These are phyloP conservation scores for Lasioglossum vierecki DNA, from an alignment of 2,888 invertebrate genomes.

Conservation along the genomic window DNA sequence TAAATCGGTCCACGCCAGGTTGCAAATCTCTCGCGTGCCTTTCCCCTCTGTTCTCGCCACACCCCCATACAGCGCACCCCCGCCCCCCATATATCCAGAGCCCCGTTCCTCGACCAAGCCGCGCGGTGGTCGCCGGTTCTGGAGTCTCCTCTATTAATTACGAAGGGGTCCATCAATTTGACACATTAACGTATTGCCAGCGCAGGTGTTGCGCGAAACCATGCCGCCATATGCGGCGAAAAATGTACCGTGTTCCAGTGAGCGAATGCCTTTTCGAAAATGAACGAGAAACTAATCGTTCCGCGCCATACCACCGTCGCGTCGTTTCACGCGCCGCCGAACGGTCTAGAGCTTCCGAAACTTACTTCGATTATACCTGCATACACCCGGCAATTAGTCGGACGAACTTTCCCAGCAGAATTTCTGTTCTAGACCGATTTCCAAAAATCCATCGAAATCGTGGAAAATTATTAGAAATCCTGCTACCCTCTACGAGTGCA, in stretches of 20 bases:
- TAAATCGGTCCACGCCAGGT: conserved; percentile 74
- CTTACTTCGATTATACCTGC: background rate
- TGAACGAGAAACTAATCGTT: conserved; percentile 59
- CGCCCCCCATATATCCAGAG: background rate
- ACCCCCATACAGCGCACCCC: background rate
- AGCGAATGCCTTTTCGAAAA: conserved; percentile 60
- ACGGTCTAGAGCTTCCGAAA: background rate
- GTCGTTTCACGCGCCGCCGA: conserved; percentile 9
- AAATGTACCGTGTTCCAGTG: conserved; percentile 64
- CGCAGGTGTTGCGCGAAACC: conserved; percentile 81
- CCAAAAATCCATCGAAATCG: background rate
- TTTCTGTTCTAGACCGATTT: background rate
- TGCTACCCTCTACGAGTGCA: background rate
- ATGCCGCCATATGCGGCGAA: conserved; percentile 68
- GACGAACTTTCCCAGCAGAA: background rate
- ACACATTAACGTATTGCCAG: conserved; percentile 83
- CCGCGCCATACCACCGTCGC: conserved; percentile 15
- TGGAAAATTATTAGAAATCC: background rate
- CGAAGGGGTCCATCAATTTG: conserved; percentile 83
- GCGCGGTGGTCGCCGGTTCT: conserved; percentile 38
- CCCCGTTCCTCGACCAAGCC: conserved; percentile 10
- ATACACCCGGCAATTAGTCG: background rate
- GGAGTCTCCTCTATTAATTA: conserved; percentile 80
- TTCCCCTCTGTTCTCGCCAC: background rate
- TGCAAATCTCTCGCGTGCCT: conserved; percentile 63